Conservation (phyloP, 2,888 invertebrate genomes). For the Hyles lineata region DNA sequence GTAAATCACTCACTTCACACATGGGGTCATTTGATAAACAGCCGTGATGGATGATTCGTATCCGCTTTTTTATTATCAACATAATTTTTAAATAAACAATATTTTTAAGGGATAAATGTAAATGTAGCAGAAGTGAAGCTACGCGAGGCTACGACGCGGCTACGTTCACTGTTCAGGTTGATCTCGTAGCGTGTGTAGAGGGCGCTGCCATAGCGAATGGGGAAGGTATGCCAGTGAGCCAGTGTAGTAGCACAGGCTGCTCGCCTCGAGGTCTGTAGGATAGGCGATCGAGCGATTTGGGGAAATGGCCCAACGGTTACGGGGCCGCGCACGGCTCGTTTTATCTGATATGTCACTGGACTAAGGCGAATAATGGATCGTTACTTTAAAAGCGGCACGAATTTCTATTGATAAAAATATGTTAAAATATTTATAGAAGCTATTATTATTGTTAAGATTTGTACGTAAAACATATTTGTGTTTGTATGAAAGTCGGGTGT, state of each 20-base stretch:
- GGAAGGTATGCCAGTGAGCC: slow-evolving; percentile 58
- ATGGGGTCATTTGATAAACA: slow-evolving; percentile 44
- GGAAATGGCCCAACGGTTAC: slow-evolving; percentile 68
- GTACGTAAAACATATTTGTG: slow-evolving; percentile 1
- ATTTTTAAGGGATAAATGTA: neutral
- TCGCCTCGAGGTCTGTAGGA: slow-evolving; percentile 66
- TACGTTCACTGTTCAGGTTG: slow-evolving; percentile 34
- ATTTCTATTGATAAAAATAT: neutral
- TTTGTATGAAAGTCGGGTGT: neutral
- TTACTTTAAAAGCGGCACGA: neutral
- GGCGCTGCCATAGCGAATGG: slow-evolving; percentile 35
- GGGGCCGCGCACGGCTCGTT: slow-evolving; percentile 45
- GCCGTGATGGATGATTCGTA: slow-evolving; percentile 39
- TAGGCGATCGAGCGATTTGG: slow-evolving; percentile 65
- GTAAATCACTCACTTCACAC: slow-evolving; percentile 57
- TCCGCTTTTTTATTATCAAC: slow-evolving; percentile 27
- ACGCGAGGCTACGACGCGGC: slow-evolving; percentile 34
- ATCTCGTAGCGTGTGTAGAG: slow-evolving; percentile 37
- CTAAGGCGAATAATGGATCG: neutral
- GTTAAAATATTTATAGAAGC: neutral
- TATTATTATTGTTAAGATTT: neutral
- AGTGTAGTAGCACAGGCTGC: slow-evolving; percentile 56
- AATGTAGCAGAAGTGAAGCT: neutral
- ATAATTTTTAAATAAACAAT: neutral
- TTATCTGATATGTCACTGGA: slow-evolving; percentile 28